Evolutionary conservation across 1,140 invertebrate genomes (phyloP), one percentile per base, ranked within the genome.

Genomic region (Drosophila lini): DNA sequence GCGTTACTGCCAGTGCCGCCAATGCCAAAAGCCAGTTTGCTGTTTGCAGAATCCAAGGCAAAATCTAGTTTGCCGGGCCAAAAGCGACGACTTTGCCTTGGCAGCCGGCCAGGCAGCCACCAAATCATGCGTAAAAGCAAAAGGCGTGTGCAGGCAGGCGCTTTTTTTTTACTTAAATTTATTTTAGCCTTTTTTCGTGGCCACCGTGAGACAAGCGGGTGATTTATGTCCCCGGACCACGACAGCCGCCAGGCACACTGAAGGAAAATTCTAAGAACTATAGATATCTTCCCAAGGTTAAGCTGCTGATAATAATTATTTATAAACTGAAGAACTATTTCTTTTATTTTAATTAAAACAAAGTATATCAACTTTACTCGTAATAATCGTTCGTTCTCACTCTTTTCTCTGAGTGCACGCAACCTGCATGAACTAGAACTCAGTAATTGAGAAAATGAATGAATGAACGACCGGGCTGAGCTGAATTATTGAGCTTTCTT

Each of bases 401-500:
- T 15, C 2, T 25, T 52, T 52, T 55, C 34, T 38, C 22, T 10
- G 13, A 55, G 52, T 55, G 56, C 44, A 50, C 31, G 41, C 36
- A 74, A 62, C 65, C 65, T 63, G 50, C 80, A 58, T 83, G 80
- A 89, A 88, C 84, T 88, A 88, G 83, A 88, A 88, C 83, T 88
- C 84, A 84, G 65, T 89, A 89, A 88, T 88, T 84, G 81, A 84
- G 83, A 74, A 80, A 84, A 85, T 80, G 82, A 68, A 73, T 74
- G 56, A 73, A 81, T 75, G 73, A 76, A 77, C 22, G 47, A n/a
- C 36, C 48, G 44, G 56, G 42, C 42, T 41, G 70, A 75, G 73
- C 71, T 78, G 76, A 89, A 89, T 88, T 88, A 88, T 88, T 89
- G 83, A 88, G 86, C 83, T 88, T 88, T 88, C 83, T 88, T 88